Conservation (phyloP, 2,113 vertebrate genomes). For the Neolamprologus falcicula region DNA sequence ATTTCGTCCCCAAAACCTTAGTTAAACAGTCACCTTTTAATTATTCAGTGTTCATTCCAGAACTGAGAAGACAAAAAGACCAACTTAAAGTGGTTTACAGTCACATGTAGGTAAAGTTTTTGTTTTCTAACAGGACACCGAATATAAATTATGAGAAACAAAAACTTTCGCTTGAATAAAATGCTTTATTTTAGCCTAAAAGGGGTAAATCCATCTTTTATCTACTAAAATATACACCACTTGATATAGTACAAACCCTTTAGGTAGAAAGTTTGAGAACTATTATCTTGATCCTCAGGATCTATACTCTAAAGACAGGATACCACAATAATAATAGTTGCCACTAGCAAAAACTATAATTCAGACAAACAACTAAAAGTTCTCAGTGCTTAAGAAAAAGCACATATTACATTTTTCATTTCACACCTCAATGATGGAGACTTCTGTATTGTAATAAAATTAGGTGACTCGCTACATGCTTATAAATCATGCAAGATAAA, state of each 20-base stretch:
- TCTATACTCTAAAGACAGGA: neutral
- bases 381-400: neutral
- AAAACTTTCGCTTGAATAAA: neutral
- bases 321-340: neutral
- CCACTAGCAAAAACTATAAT: neutral
- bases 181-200: neutral
- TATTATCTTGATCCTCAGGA: neutral
- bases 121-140: neutral
- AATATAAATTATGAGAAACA: neutral
- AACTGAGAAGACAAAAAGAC: neutral
- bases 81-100: neutral
- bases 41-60: neutral
- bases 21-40: neutral
- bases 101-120: neutral
- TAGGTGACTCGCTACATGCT: neutral
- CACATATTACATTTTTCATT: slow-evolving; percentile 25
- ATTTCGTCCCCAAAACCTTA: neutral
- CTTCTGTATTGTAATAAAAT: neutral
- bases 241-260: neutral
- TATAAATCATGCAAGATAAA: slow-evolving; percentile 53
- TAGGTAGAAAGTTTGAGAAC: neutral
- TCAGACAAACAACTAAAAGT: neutral
- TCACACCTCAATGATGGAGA: slow-evolving; percentile 34
- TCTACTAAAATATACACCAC: neutral
- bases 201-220: neutral